A percentile compares a stretch with the other conserved stretches of the same genome.
phyloP scores from a whole-genome alignment of 1,140 invertebrate genomes.

The Cephus cinctus region DNA sequence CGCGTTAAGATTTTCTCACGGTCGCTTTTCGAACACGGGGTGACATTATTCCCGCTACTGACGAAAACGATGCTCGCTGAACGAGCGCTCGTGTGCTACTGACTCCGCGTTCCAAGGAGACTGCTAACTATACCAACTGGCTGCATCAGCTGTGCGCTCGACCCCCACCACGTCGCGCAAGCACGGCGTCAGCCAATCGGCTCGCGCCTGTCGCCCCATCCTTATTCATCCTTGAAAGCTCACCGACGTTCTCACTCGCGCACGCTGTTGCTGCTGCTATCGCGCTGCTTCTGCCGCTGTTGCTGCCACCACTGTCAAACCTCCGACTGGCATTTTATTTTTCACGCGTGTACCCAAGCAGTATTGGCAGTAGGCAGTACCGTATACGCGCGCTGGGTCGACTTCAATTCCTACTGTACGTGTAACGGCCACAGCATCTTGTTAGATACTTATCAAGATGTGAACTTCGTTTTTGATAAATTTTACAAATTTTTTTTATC shows the following conservation, averaged over 20 bases:
- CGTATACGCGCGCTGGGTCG: too few species aligned
- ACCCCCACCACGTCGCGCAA: slow-evolving; percentile 23
- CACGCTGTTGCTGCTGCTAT: neutral
- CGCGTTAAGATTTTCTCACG: slow-evolving; percentile 19
- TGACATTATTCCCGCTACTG: slow-evolving; percentile 34
- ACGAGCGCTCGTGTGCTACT: slow-evolving; percentile 55
- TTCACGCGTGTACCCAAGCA: too few species aligned
- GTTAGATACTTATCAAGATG: too few species aligned
- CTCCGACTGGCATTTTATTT: too few species aligned
- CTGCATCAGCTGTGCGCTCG: slow-evolving; percentile 46
- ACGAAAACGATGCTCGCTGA: slow-evolving; percentile 35
- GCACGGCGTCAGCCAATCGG: slow-evolving; percentile 26
- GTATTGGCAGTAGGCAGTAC: too few species aligned
- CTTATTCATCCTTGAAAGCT: slow-evolving; percentile 28
- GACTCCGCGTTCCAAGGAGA: slow-evolving; percentile 32
- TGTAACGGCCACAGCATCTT: too few species aligned
- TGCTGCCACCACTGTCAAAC: too few species aligned
- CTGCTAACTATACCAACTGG: slow-evolving; percentile 39
- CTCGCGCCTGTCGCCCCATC: slow-evolving; percentile 17
- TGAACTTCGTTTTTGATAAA: too few species aligned
- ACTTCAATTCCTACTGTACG: too few species aligned
- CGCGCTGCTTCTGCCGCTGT: too few species aligned
- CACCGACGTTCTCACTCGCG: slow-evolving; percentile 7
- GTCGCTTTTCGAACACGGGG: slow-evolving; percentile 30
- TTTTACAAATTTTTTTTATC: too few species aligned